Evolutionary conservation across 2,797 vertebrate species (phyloP), one percentile per base, ranked within the genome.

Genomic region (Coracias cyanogaster): DNA sequence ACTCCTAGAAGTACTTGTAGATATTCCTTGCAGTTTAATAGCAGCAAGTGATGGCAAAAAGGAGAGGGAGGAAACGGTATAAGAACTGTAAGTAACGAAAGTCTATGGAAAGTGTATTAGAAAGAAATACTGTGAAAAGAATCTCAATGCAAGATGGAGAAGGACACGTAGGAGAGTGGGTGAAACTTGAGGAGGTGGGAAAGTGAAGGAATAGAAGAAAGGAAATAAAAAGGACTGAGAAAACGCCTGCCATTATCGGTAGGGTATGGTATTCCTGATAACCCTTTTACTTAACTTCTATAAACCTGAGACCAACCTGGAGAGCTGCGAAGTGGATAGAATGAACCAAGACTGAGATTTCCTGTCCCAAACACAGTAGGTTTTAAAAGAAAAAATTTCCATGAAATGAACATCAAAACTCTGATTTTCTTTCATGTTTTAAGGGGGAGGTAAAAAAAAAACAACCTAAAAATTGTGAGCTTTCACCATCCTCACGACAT

Each of bases 311-410:
- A 89, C 94, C 87, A 96, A n/a, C 58, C 82, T 71, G 82, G 78
- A 96, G 86, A 92, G 83, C 88, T 97, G 65, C 74, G 86, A 96
- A 95, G 54, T 72, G 86, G 88, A 95, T 4, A 89, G 70, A 95
- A 95, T 79, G 91, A 94, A 76, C 49, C 88, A 95, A 86, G 92
- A 94, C 90, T 94, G 91, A 94, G 78, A 96, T 90, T 94, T 93
- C 78, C 85, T 92, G 79, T 67, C 82, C 88, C 88, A 37, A 57
- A 82, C 82, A 93, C 87, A 80, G 92, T 26, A 86, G 61, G 58
- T 86, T 90, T 96, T 82, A 95, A 97, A 96, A 90, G 67, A 92
- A 94, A 81, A 69, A 60, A 26, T 92, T 96, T 96, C 85, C 86
- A 29, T 83, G 81, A 96, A 79, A 64, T 51, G 64, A 85, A 76